These are phyloP conservation scores for Thamnophis elegans DNA, from an alignment of 2,797 vertebrate species.

Conservation along the genomic window DNA sequence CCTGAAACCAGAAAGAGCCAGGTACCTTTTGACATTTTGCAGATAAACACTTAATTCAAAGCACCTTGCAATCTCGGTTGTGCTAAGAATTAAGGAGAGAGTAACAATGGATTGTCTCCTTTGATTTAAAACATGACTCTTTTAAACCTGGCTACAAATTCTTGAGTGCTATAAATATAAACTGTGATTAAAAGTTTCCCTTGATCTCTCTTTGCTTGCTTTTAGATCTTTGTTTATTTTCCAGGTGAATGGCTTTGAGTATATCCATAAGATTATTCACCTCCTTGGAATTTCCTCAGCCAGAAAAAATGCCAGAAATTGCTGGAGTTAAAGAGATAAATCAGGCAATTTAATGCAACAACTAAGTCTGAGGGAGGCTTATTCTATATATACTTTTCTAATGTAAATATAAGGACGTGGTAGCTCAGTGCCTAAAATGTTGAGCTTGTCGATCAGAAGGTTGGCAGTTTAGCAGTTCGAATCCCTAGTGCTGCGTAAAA, in stretches of 20 bases:
- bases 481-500: no score
- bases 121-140: slow-evolving; percentile 35
- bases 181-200: slow-evolving; percentile 22
- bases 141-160: slow-evolving; percentile 31
- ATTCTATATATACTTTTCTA: background rate
- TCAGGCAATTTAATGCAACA: background rate
- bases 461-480: no score
- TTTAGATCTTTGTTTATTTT: slow-evolving; percentile 1
- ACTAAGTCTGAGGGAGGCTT: background rate
- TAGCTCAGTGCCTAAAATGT: no score
- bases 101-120: slow-evolving; percentile 31
- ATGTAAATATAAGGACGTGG: background rate
- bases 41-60: slow-evolving; percentile 46
- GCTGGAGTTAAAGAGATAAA: background rate
- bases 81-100: slow-evolving; percentile 28
- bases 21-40: slow-evolving; percentile 39
- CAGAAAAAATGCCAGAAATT: background rate
- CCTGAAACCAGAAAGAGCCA: slow-evolving; percentile 35
- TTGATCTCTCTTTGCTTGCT: background rate
- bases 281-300: background rate
- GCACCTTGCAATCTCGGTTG: slow-evolving; percentile 32
- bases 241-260: background rate
- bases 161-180: slow-evolving; percentile 28
- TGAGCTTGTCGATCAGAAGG: no score
- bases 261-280: background rate